Evolutionary conservation across 2,113 vertebrate species (phyloP), one percentile per base, ranked within the genome.

Genomic region (Psittacula cyanocephala): DNA sequence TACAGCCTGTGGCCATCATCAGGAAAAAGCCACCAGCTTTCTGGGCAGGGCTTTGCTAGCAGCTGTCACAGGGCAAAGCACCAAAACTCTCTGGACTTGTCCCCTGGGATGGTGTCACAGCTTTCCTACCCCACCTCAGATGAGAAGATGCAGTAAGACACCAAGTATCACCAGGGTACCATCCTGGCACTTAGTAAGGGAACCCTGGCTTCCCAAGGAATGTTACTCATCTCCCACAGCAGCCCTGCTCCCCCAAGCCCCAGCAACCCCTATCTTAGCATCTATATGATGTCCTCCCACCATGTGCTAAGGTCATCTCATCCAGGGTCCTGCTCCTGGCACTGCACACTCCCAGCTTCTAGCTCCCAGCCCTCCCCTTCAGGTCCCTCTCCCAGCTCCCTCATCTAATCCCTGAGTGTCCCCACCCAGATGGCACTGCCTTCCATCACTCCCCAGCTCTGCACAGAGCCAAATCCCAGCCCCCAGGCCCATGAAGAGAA

Each of bases 401-500:
- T 41, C n/a, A 43, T 22, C 39, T 86, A 59, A 63, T 27, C 35
- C 27, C 39, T 27, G 31, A 74, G 49, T n/a, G 57, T 49, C 2
- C 55, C 76, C 46, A 15, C n/a, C 27, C 71, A 46, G 23, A n/a
- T 55, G 17, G 46, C 78, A 76, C 31, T 57, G 81, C 17, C 63
- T 49, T 59, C 62, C 81, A 44, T 37, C 74, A 85, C 47, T 52
- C 65, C 87, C 87, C 89, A 78, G 50, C n/a, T 89, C 79, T 33
- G 55, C 85, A 53, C 14, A 93, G 39, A 94, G 31, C 59, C 75
- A 62, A 50, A 80, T 53, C 94, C 94, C 95, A 95, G 75, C 28
- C 93, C 94, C 81, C 91, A 72, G 52, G 75, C 89, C 94, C 89
- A 96, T 94, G 93, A 96, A 97, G 93, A 96, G 62, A 97, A n/a